phyloP scores from a whole-genome alignment of 2,888 invertebrate genomes.

The Troglohyphantes excavatus region DNA sequence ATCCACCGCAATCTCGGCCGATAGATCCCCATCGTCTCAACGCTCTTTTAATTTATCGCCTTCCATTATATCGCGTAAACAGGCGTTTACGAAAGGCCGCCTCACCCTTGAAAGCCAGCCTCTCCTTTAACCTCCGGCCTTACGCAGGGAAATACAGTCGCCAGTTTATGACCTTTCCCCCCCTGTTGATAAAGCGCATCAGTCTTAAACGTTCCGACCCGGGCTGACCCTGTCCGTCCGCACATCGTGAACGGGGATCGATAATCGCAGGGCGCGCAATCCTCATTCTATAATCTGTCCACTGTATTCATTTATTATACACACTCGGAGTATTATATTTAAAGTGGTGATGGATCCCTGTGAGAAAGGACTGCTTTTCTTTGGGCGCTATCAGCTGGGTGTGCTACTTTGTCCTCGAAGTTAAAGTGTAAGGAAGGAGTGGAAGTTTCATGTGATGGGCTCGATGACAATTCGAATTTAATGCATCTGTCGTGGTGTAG shows the following conservation, averaged over 20 bases:
- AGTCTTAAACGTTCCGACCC: conserved; percentile 75
- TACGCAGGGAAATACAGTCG: conserved; percentile 11
- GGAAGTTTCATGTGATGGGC: conserved; percentile 17
- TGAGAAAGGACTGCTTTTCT: conserved; percentile 36
- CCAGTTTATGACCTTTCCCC: conserved; percentile 41
- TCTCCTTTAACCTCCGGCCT: conserved; percentile 6
- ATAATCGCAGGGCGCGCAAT: conserved; percentile 61
- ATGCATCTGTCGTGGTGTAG: too few relatives aligned
- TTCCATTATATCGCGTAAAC: conserved; percentile 58
- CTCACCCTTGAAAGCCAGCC: background rate
- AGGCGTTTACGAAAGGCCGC: conserved; percentile 51
- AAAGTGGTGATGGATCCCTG: conserved; percentile 33
- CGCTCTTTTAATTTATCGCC: conserved; percentile 34
- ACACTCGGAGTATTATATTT: conserved; percentile 23
- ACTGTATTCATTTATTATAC: conserved; percentile 42
- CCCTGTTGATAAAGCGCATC: conserved; percentile 53
- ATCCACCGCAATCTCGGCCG: background rate
- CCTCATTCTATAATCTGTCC: conserved; percentile 19
- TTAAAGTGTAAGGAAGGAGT: conserved; percentile 3
- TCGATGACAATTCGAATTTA: too few relatives aligned
- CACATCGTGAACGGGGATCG: conserved; percentile 19
- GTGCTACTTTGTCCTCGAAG: conserved; percentile 32
- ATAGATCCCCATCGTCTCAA: conserved; percentile 12
- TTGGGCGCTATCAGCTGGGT: background rate
- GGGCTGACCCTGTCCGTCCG: conserved; percentile 34